Percentiles rank a stretch among this genome's conserved stretches.
Conservation (phyloP, 92 coral and sea anemone species). For the Galaxea fascicularis region DNA sequence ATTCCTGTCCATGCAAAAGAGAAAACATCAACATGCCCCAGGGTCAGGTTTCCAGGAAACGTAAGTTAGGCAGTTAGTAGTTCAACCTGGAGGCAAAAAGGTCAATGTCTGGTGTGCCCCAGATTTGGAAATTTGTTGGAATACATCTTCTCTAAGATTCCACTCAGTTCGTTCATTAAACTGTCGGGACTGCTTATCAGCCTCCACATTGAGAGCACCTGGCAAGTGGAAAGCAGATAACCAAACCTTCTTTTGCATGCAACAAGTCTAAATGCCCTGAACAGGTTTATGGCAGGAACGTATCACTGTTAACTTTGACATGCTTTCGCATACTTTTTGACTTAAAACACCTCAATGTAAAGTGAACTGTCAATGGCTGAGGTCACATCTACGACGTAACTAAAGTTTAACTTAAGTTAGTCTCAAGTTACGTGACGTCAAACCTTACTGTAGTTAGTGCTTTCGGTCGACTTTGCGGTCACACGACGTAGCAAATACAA, state of each 20-base stretch:
- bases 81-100: constrained; percentile 39
- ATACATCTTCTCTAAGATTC: constrained; percentile 38
- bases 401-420: no score
- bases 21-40: constrained; percentile 53
- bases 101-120: constrained; percentile 53
- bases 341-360: no score
- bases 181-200: constrained; percentile 40
- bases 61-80: constrained; percentile 21
- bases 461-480: no score
- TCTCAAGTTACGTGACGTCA: no score
- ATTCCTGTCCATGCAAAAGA: constrained; percentile 39
- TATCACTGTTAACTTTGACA: constrained; percentile 45
- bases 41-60: constrained; percentile 70
- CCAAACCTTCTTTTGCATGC: constrained; percentile 51
- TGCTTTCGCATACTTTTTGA: constrained; percentile 12
- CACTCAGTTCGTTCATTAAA: constrained; percentile 62
- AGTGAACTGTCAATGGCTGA: no score
- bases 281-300: constrained; percentile 14
- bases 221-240: constrained; percentile 63
- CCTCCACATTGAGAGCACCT: no score
- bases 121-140: background rate
- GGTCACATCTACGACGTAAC: no score
- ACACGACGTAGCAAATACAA: no score
- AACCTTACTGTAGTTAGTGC: no score
- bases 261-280: constrained; percentile 35